A percentile compares a stretch with the other conserved stretches of the same genome.
Evolutionary conservation across 2,888 invertebrate species (phyloP).

Genomic region (Carterocephalus palaemon): DNA sequence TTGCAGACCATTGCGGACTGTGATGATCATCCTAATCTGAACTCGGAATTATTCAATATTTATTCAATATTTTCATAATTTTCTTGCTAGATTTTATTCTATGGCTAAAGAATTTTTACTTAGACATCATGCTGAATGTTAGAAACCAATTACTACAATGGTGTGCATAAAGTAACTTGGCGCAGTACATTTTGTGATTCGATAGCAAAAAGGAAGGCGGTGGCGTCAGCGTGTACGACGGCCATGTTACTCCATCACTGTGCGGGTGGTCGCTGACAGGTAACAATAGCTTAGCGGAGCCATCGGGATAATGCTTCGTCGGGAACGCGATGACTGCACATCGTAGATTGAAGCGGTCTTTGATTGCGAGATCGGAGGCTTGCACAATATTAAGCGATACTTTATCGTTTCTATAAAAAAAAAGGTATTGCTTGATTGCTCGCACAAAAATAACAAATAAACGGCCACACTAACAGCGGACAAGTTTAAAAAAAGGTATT

Average conservation of each 20-base stretch:
- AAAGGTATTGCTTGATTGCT: not conserved
- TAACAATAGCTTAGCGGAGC: slow-evolving; percentile 54
- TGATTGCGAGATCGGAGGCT: slow-evolving; percentile 29
- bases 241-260: slow-evolving; percentile 19
- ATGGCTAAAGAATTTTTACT: too few species aligned
- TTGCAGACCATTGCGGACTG: too few species aligned
- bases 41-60: too few species aligned
- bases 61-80: too few species aligned
- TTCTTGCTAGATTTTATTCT: too few species aligned
- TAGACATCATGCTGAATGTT: too few species aligned
- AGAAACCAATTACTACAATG: too few species aligned
- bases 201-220: slow-evolving; percentile 9
- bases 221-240: slow-evolving; percentile 15
- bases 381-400: slow-evolving; percentile 1
- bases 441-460: too few species aligned
- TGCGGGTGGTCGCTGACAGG: slow-evolving; percentile 34
- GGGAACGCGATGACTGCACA: slow-evolving; percentile 41
- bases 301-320: slow-evolving; percentile 52
- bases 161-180: too few species aligned
- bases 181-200: slow-evolving; percentile 13
- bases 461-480: too few species aligned
- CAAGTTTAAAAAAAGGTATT: too few species aligned
- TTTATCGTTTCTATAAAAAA: not conserved
- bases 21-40: too few species aligned
- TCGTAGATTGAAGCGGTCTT: slow-evolving; percentile 40